Base-by-base conservation (phyloP, 2,797 vertebrate species). In the Enteromius radiatus region DNA sequence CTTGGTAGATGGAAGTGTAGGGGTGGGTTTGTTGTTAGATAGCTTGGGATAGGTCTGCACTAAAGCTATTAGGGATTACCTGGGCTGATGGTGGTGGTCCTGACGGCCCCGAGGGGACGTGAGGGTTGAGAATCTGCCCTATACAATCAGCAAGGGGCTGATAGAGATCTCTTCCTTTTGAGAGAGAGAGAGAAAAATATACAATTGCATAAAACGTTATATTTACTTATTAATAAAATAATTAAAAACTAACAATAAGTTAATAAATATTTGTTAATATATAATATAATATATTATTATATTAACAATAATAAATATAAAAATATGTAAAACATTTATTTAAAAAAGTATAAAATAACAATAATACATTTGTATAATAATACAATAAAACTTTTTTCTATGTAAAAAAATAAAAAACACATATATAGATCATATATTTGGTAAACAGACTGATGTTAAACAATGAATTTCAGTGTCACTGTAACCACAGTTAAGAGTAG, bases 21-120 rank as follows among this genome's bases (percentile, higher is more conserved):
- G 83, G 85, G 82, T 85, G 64, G 84, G 84, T 85, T 87, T 88
- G 82, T 87, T 87, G 76, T 86, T 87, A 28, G 84, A 87, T 87
- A 54, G 33, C 84, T 87, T 87, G 84, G 84, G 82, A 84, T 70
- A 69, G 71, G 87, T 82, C 76, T 84, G 85, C 80, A 81, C 73
- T 54, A 54, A 83, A 81, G 74, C 73, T 80, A 65, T 81, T 69
- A 82, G n/a, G 82, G 83, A 86, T 87, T 88, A 87, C 69, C 76
- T 83, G 79, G 63, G 73, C 74, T 86, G 85, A 88, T 88, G 84
- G 74, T 68, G 84, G 80, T 6, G 52, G 84, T 71, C 79, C 83
- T 65, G 28, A 81, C 52, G 85, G 69, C 76, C 74, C 52, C 56
- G 11, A 28, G 83, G 88, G 86, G 83, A 85, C 73, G 49, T 80